phyloP scores from a whole-genome alignment of 2,888 invertebrate species.

The Chymomyza procnemis region DNA sequence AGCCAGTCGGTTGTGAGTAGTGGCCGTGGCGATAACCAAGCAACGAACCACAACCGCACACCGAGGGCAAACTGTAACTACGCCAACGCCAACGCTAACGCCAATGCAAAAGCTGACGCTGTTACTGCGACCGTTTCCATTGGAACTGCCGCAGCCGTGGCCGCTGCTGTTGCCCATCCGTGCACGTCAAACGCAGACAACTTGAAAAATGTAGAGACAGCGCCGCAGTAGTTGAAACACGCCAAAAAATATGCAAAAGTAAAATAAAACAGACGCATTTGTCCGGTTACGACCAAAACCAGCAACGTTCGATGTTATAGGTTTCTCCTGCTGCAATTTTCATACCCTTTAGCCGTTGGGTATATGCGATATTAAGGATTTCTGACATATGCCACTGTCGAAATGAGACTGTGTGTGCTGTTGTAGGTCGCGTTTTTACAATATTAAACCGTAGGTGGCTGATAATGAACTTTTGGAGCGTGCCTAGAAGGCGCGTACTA shows the following conservation, averaged over 20 bases:
- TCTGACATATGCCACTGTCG: too few species aligned
- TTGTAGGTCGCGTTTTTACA: too few species aligned
- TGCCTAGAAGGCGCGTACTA: too few species aligned
- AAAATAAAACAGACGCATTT: slow-evolving; percentile 71
- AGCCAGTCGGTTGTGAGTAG: slow-evolving; percentile 32
- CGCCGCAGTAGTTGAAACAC: slow-evolving; percentile 71
- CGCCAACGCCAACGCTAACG: slow-evolving; percentile 52
- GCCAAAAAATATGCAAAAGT: slow-evolving; percentile 74
- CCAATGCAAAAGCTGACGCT: slow-evolving; percentile 8
- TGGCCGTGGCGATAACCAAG: slow-evolving; percentile 68
- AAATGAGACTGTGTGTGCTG: too few species aligned
- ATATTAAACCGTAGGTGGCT: too few species aligned
- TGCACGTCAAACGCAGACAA: slow-evolving; percentile 74
- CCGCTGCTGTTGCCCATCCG: slow-evolving; percentile 70
- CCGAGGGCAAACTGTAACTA: slow-evolving; percentile 58
- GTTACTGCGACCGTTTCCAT: neutral
- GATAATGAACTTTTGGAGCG: too few species aligned
- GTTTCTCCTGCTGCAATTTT: slow-evolving; percentile 16
- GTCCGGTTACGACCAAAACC: slow-evolving; percentile 21
- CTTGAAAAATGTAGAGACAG: slow-evolving; percentile 75
- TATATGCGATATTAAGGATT: slow-evolving; percentile 6
- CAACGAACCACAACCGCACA: slow-evolving; percentile 69
- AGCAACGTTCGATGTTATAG: slow-evolving; percentile 66
- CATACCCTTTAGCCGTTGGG: neutral
- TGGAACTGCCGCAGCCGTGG: neutral